These are phyloP conservation scores for Glaucopsyche alexis DNA, from an alignment of 2,888 invertebrate genomes.

Conservation along the genomic window DNA sequence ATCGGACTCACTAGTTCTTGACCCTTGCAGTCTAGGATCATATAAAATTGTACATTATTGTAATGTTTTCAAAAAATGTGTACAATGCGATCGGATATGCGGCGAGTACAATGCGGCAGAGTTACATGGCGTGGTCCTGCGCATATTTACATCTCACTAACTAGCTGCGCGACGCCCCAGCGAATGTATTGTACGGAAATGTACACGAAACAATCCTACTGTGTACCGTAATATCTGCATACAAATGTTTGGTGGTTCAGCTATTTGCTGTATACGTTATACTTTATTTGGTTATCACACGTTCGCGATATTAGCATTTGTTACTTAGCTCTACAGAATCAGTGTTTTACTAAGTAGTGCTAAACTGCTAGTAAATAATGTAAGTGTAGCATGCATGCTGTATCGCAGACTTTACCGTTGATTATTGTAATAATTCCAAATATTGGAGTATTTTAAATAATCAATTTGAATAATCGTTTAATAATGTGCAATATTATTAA, in stretches of 20 bases:
- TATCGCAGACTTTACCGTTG: too few relatives aligned
- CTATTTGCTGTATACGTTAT: conserved; percentile 46
- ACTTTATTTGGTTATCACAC: conserved; percentile 40
- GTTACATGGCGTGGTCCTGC: conserved; percentile 47
- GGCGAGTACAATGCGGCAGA: conserved; percentile 52
- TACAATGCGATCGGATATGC: conserved; percentile 37
- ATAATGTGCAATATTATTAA: too few relatives aligned
- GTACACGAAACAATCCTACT: conserved; percentile 71
- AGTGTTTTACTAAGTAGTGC: neutral
- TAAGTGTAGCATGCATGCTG: too few relatives aligned
- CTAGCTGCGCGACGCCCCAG: conserved; percentile 55
- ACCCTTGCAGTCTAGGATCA: neutral
- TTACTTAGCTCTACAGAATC: neutral
- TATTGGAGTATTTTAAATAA: too few relatives aligned
- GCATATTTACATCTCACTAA: conserved; percentile 58
- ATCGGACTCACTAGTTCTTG: neutral
- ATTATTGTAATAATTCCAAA: too few relatives aligned
- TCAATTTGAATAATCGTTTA: too few relatives aligned
- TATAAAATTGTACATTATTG: neutral
- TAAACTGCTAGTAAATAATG: too few relatives aligned
- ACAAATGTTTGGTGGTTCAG: conserved; percentile 64
- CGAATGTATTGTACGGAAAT: conserved; percentile 74
- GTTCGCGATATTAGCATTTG: conserved; percentile 33
- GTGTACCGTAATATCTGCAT: conserved; percentile 69
- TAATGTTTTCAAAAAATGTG: conserved; percentile 30